Evolutionary conservation across 2,113 vertebrate genomes (phyloP).

Genomic region (Trematocara nigrifrons): DNA sequence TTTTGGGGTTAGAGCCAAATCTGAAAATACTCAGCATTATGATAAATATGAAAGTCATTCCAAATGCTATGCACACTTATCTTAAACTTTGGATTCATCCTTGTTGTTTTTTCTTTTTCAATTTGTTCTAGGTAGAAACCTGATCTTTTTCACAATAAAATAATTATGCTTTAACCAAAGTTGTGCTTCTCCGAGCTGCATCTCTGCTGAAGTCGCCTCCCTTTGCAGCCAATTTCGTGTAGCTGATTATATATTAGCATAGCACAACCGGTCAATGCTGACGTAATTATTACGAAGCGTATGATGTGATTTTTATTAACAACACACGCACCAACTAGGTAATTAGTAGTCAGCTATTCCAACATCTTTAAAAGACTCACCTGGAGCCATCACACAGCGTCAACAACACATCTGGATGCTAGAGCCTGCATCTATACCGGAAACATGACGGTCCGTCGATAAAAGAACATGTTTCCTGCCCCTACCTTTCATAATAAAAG

Average conservation of each 20-base stretch:
- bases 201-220: neutral
- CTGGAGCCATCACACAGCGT: neutral
- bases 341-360: neutral
- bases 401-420: neutral
- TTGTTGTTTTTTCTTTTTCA: accelerated
- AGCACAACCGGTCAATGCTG: neutral
- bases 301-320: neutral
- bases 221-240: neutral
- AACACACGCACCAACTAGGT: neutral
- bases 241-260: neutral
- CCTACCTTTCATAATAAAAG: neutral
- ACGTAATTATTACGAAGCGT: neutral
- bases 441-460: neutral
- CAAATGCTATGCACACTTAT: neutral
- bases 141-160: neutral
- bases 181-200: neutral
- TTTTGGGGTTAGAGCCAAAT: neutral
- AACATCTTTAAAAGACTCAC: neutral
- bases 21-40: neutral
- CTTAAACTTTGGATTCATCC: neutral
- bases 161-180: neutral
- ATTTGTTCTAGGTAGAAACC: neutral
- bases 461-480: neutral
- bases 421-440: neutral
- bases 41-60: neutral